Base-by-base conservation (phyloP, 92 coral and sea anemone species). In the Zoanthus sansibaricus region DNA sequence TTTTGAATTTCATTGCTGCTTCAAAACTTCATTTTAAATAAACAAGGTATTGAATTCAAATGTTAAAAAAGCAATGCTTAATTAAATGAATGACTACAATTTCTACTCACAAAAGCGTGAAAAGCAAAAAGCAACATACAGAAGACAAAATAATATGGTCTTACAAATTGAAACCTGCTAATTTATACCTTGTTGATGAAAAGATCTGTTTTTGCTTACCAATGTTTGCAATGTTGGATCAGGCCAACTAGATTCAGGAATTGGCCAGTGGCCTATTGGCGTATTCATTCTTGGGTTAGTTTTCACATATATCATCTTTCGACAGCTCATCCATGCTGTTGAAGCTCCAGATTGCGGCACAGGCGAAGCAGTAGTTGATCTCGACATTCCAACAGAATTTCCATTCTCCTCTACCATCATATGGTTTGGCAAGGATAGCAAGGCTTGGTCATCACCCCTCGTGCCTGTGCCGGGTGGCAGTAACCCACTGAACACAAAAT, bases 221-320 rank as follows among this genome's bases (percentile, higher is more conserved):
- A 97, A 89, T 76, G 95, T 87, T 47, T 89, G 82, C 89, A 92
- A 49, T 12, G 99, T 91, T 10, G 93, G 93, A 32, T 97, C 99
- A 8, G 99, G 99, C 98, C 99, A 97, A 71, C 94, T 93, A 9
- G 98, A 90, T 82, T 97, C 99, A 2, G 99, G 99, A 4, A 97
- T 93, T 5, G 99, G 99, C 99, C 99, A 97, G 58, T 94, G 98
- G 16, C 99, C 99, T 62, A 91, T 91, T 3, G 98, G 98, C 15
- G 94, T 75, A 59, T 88, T 92, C 72, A 90, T 88, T 56, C 90
- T 89, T 5, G 96, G 98, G 73, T 92, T 93, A 52, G 91, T 91
- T 75, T 94, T 97, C 82, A 97, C 92, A 68, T 95, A 97, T 44
- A 97, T 97, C 99, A 97, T 95, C 88, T 91, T 93, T 72, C 98